Evolutionary conservation across 1,140 invertebrate genomes (phyloP).

Genomic region (Aphidius gifuensis): DNA sequence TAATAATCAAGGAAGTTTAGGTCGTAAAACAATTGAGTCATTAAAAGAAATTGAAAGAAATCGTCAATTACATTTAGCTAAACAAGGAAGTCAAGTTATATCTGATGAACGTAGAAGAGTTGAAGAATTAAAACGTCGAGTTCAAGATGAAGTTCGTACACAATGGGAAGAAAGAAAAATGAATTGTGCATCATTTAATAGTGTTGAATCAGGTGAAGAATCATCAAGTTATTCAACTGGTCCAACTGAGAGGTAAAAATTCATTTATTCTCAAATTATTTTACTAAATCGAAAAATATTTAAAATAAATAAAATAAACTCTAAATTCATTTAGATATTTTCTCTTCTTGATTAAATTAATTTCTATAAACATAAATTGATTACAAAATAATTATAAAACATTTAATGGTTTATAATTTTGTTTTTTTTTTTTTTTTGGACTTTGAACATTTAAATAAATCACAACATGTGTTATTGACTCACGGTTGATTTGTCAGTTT

Average conservation of each 20-base stretch:
- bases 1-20: constrained; percentile 65
- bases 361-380: too few species aligned
- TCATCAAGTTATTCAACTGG: constrained; percentile 64
- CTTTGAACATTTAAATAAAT: too few species aligned
- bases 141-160: constrained; percentile 82
- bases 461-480: too few species aligned
- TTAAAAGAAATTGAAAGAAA: constrained; percentile 87
- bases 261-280: constrained; percentile 11
- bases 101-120: constrained; percentile 85
- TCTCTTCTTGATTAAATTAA: too few species aligned
- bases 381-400: too few species aligned
- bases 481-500: too few species aligned
- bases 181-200: constrained; percentile 70
- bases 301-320: too few species aligned
- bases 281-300: too few species aligned
- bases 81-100: constrained; percentile 88
- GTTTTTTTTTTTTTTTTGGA: too few species aligned
- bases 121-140: constrained; percentile 78
- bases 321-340: too few species aligned
- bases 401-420: too few species aligned
- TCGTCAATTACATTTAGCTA: constrained; percentile 79
- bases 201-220: constrained; percentile 65
- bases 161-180: constrained; percentile 76
- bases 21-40: constrained; percentile 82
- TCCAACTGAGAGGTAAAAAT: constrained; percentile 63